These are phyloP conservation scores for Anser brachyrhynchus DNA, from an alignment of 2,113 vertebrate genomes.

Conservation along the genomic window DNA sequence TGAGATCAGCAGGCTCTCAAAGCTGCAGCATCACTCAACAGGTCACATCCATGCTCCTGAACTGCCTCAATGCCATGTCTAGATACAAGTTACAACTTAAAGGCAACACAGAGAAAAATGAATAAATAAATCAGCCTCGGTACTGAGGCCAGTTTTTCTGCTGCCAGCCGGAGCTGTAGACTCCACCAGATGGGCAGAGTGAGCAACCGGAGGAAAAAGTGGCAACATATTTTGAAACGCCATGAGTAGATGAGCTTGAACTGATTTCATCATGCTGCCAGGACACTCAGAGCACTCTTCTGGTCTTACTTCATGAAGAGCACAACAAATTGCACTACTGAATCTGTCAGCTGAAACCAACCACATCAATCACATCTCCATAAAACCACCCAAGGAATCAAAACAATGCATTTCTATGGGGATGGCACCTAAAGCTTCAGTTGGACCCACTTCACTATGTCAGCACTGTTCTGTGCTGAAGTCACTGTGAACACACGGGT, in stretches of 20 bases:
- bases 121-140: neutral
- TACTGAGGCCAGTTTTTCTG: neutral
- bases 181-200: neutral
- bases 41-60: neutral
- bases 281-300: neutral
- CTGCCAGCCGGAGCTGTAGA: neutral
- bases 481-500: neutral
- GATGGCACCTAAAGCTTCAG: neutral
- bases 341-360: neutral
- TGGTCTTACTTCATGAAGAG: neutral
- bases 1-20: neutral
- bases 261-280: neutral
- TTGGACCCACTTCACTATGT: neutral
- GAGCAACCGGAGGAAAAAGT: conserved; percentile 15
- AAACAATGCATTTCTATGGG: neutral
- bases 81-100: neutral
- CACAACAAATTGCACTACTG: neutral
- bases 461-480: neutral
- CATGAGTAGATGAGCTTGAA: neutral
- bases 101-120: neutral
- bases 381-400: neutral
- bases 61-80: neutral
- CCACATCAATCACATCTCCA: neutral
- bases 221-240: conserved; percentile 15
- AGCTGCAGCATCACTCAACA: neutral